Evolutionary conservation across 2,888 invertebrate genomes (phyloP), one percentile per base, ranked within the genome.

Genomic region (Orthosia incerta): DNA sequence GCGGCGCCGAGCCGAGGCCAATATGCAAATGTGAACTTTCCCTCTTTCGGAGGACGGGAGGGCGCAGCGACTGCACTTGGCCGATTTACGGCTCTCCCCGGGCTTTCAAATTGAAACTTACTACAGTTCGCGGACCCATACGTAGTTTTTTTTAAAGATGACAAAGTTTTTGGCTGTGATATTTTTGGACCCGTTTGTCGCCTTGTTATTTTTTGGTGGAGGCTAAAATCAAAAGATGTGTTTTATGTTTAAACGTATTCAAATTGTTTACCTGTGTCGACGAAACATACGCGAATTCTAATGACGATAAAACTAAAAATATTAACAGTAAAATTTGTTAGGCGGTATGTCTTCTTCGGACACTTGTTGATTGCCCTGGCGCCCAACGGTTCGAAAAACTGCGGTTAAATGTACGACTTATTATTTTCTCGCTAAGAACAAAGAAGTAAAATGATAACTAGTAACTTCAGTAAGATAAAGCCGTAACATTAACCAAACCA

Each of bases 1-100:
- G 82, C 86, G 86, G 82, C 86, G 87, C 79, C 72, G 87, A 73
- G 65, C 66, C 55, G 77, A 79, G 91, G 91, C 90, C 92, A 90
- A 92, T 93, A 95, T 95, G 95, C 93, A 93, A 95, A 95, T 95
- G 92, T 89, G 89, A 91, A 95, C 95, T 95, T 95, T 95, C 95
- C 92, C 94, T 94, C 91, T 93, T 92, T 90, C 76, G 69, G 82
- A 83, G 84, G 84, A 84, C 85, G 85, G 84, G 78, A 79, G 88
- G 84, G 76, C 77, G 86, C 86, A 85, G 84, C 86, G 84, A 87
- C 85, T 95, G 95, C 94, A 94, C 95, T 95, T 94, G 95, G 94
- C 94, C 94, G 95, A 95, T 95, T 95, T 95, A 94, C 92, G 88
- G 89, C 87, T 56, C 90, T 87, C 86, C 86, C 89, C 85, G 82